Percentiles rank a stretch among this genome's conserved stretches.
These are phyloP conservation scores for Rhabdomys dilectus DNA, from an alignment of 2,113 vertebrate genomes.

Conservation along the genomic window DNA sequence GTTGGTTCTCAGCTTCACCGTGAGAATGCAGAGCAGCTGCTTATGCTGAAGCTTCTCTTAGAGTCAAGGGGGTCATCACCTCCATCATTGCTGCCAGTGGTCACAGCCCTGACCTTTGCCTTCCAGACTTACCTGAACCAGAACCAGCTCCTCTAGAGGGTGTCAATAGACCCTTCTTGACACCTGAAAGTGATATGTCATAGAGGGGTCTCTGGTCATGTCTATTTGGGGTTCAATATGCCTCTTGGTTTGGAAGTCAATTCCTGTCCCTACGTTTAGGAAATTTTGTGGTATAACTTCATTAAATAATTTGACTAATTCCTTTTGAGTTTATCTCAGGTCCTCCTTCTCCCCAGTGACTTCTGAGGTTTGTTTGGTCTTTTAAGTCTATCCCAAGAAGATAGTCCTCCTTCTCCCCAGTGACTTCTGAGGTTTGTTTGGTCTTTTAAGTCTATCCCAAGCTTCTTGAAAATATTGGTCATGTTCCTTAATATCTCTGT, in stretches of 20 bases:
- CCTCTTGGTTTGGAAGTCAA: background rate
- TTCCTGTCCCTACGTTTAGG: background rate
- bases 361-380: constrained; percentile 25
- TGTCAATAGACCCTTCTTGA: background rate
- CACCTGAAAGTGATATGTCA: background rate
- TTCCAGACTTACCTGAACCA: constrained; percentile 19
- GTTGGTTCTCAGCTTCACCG: background rate
- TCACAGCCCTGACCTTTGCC: background rate
- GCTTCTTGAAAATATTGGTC: background rate
- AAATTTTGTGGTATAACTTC: background rate
- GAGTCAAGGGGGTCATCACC: background rate
- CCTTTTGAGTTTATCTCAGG: background rate
- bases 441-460: background rate
- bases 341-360: background rate
- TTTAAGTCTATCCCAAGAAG: no score
- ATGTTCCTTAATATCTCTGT: background rate
- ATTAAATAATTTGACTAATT: background rate
- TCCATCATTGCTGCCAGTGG: background rate
- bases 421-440: constrained; percentile 22
- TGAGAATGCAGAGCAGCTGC: background rate
- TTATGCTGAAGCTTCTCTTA: background rate
- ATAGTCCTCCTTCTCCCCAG: background rate
- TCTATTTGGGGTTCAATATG: background rate
- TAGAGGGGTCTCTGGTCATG: background rate
- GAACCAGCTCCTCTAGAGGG: background rate